Evolutionary conservation across 2,888 invertebrate genomes (phyloP).

Genomic region (Chrysotoxum bicinctum): DNA sequence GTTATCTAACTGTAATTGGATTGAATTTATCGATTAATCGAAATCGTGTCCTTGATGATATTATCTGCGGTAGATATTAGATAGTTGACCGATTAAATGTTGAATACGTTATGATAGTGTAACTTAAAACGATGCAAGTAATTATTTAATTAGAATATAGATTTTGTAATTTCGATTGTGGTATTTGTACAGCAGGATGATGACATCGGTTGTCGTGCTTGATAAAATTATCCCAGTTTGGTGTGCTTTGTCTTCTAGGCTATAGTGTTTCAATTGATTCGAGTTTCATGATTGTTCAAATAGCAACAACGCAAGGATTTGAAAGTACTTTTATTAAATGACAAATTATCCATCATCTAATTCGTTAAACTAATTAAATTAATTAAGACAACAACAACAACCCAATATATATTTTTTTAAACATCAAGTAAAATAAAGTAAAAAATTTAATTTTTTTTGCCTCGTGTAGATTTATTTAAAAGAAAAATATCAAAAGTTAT

Average conservation of each 20-base stretch:
- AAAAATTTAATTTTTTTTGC: too few relatives aligned
- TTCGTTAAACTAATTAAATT: too few relatives aligned
- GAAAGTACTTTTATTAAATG: too few relatives aligned
- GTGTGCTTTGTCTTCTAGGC: neutral
- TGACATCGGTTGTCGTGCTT: neutral
- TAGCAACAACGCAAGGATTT: too few relatives aligned
- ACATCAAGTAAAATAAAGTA: too few relatives aligned
- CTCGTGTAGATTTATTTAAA: too few relatives aligned
- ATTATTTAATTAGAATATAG: neutral
- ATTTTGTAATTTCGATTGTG: neutral
- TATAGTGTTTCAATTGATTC: neutral
- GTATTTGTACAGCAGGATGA: neutral
- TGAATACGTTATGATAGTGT: neutral
- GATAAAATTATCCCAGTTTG: neutral
- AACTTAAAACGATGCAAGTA: neutral
- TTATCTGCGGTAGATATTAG: neutral
- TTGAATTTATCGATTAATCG: neutral
- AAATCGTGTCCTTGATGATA: neutral
- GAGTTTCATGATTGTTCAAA: neutral
- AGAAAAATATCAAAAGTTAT: too few relatives aligned
- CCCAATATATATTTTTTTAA: too few relatives aligned
- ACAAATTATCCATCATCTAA: too few relatives aligned
- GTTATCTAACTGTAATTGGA: neutral
- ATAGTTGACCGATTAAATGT: neutral
- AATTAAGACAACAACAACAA: too few relatives aligned